phyloP scores from a whole-genome alignment of 2,888 invertebrate species.

The Serripes groenlandicus region DNA sequence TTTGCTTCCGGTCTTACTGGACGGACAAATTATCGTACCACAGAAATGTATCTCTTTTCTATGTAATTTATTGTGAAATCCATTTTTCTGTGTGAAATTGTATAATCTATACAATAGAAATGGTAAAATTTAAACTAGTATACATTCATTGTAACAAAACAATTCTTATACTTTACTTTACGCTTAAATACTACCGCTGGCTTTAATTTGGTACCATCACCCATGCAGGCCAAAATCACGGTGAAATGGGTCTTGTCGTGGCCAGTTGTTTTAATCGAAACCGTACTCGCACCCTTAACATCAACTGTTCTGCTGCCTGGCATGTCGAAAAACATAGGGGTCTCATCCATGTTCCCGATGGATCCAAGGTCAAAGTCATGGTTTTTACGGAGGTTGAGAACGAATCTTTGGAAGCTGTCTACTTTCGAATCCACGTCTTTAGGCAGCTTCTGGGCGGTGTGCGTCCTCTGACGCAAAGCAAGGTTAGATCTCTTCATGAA shows the following conservation, averaged over 20 bases:
- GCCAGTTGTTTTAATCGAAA: slow-evolving; percentile 39
- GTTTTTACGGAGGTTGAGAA: slow-evolving; percentile 19
- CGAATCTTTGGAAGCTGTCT: slow-evolving; percentile 32
- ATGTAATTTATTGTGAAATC: too few relatives aligned
- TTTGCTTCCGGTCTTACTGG: too few relatives aligned
- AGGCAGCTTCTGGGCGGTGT: slow-evolving; percentile 54
- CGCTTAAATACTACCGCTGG: slow-evolving; percentile 56
- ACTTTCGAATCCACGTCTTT: slow-evolving; percentile 37
- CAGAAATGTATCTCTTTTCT: too few relatives aligned
- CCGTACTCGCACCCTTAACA: slow-evolving; percentile 35
- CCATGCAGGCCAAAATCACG: slow-evolving; percentile 6
- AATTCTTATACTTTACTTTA: too few relatives aligned
- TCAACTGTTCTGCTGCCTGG: slow-evolving; percentile 52
- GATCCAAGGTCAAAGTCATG: slow-evolving; percentile 13
- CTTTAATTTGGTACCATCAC: slow-evolving; percentile 57
- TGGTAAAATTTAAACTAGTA: too few relatives aligned
- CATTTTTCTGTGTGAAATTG: too few relatives aligned
- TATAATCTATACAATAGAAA: too few relatives aligned
- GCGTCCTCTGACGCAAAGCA: slow-evolving; percentile 30
- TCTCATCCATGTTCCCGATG: slow-evolving; percentile 49
- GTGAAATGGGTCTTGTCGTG: background rate
- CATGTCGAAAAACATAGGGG: slow-evolving; percentile 59
- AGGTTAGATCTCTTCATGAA: slow-evolving; percentile 36
- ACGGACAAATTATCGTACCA: too few relatives aligned
- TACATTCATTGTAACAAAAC: too few relatives aligned